Base-by-base conservation (phyloP, 1,140 invertebrate genomes). In the Aphaenogaster rudis region DNA sequence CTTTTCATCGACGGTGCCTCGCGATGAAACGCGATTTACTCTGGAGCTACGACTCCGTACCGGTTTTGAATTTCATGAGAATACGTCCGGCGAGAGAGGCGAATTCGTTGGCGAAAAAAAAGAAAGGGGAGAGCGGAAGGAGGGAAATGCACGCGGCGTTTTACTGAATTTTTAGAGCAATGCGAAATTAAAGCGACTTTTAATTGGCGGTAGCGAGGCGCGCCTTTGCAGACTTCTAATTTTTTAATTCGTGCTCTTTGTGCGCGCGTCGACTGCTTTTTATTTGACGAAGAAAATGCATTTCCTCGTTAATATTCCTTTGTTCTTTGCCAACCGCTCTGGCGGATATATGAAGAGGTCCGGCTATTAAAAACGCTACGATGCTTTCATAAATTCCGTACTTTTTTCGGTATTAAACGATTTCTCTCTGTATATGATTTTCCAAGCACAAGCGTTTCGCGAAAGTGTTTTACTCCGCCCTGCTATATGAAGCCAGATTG, bases 31-130 rank as follows among this genome's bases (percentile, higher is more conserved):
- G 52, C 78, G 80, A 90, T 91, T 91, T 88, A 61, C 48, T 84
- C 42, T 50, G 45, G 39, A 21, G 17, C 39, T 57, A 21, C 78
- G 42, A 64, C 52, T 74, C 59, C 57, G 77, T 72, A 45, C 57
- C 45, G n/a, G 78, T 77, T 84, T 78, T 59, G 78, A 87, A 82
- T 90, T 89, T 89, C 86, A 84, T 74, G 85, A 69, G 54, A 71
- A 79, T 79, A 64, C 48, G 59, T 54, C 48, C 74, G 74, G 45
- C n/a, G 50, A 50, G 48, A 39, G 48, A 39, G 48, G 17, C 5
- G 57, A 36, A n/a, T 11, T 84, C 8, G 6, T 84, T 28, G 17
- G 3, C 5, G 8, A 57, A n/a, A 69, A 48, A 48, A 36, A 48
- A 42, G 5, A 9, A 17, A 69, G 36, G 13, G 15, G 8, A 59